Percentiles rank a stretch among this genome's conserved stretches.
Conservation (phyloP, 1,140 invertebrate genomes). For the Neotoxoptera formosana region DNA sequence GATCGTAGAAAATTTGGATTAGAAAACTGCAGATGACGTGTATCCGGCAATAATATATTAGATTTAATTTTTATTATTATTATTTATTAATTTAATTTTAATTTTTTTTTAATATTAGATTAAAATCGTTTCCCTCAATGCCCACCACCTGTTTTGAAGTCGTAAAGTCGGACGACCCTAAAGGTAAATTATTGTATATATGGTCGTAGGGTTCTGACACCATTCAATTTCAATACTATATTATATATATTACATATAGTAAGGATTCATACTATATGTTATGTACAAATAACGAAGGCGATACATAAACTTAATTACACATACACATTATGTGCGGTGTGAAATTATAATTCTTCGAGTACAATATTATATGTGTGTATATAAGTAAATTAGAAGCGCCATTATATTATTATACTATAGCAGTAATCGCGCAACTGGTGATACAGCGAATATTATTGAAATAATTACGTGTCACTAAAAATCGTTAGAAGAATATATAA, state of each 20-base stretch:
- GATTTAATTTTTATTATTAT: no score
- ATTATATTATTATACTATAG: no score
- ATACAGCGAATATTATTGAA: background rate
- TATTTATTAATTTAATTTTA: no score
- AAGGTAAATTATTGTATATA: background rate
- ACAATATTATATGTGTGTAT: no score
- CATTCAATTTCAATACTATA: background rate
- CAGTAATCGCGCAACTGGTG: background rate
- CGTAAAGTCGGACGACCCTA: background rate
- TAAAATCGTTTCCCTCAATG: no score
- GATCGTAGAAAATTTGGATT: background rate
- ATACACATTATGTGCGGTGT: background rate
- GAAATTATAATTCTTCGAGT: background rate
- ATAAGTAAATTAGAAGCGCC: background rate
- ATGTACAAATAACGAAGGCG: background rate
- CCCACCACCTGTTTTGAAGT: background rate
- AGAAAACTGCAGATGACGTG: background rate
- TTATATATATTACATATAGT: background rate
- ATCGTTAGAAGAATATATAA: background rate
- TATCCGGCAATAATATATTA: no score
- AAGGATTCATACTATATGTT: no score
- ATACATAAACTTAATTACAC: background rate
- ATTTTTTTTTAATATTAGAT: no score
- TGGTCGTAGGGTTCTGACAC: background rate
- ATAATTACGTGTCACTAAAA: background rate